phyloP scores from a whole-genome alignment of 2,113 vertebrate species.

The Trematomus loennbergii region DNA sequence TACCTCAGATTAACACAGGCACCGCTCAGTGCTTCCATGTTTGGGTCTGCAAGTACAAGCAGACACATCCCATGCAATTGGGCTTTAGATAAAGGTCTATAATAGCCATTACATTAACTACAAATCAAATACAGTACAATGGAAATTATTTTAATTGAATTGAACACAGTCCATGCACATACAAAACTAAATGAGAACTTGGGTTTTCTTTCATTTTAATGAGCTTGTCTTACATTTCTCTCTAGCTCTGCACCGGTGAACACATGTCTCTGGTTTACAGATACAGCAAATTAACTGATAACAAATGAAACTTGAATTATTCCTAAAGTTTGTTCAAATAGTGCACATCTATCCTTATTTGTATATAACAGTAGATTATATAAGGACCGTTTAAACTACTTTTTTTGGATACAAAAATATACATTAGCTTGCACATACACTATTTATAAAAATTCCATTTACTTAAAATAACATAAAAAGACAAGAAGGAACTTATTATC shows the following conservation, averaged over 20 bases:
- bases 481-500: neutral
- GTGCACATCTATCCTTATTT: no score
- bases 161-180: neutral
- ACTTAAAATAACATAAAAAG: neutral
- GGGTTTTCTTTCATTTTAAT: neutral
- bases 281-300: neutral
- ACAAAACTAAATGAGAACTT: neutral
- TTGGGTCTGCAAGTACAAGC: neutral
- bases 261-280: neutral
- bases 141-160: neutral
- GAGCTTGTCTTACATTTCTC: neutral
- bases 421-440: neutral
- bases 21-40: neutral
- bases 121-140: neutral
- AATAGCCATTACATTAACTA: constrained; percentile 4
- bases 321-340: neutral
- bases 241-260: neutral
- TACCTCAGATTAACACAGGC: constrained; percentile 57
- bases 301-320: neutral
- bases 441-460: no score
- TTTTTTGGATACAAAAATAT: neutral
- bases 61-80: neutral
- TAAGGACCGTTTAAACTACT: neutral
- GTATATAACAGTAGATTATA: no score
- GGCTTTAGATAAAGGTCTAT: constrained; percentile 3